These are phyloP conservation scores for Zeugodacus cucurbitae DNA, from an alignment of 1,140 invertebrate genomes.

Conservation along the genomic window DNA sequence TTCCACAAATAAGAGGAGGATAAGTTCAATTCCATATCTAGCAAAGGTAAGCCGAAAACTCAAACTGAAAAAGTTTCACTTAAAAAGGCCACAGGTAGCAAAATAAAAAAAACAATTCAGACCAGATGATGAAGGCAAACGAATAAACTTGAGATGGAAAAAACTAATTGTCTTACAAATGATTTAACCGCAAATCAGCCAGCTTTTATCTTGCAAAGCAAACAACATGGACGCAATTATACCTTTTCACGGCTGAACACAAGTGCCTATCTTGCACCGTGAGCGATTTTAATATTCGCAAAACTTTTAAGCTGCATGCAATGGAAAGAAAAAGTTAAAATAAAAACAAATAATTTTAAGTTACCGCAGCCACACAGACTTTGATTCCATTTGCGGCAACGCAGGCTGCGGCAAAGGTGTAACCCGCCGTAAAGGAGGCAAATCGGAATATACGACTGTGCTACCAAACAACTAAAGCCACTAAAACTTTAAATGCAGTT, in stretches of 20 bases:
- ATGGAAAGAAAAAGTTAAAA: neutral
- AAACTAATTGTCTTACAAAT: neutral
- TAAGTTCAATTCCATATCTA: no score
- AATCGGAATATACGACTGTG: neutral
- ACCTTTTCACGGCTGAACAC: neutral
- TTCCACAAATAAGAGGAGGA: no score
- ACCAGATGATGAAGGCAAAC: neutral
- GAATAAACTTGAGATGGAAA: neutral
- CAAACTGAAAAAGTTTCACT: no score
- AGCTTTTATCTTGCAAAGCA: neutral
- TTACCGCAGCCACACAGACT: neutral
- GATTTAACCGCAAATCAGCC: neutral
- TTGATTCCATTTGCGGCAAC: neutral
- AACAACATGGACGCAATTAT: neutral
- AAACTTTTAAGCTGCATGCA: neutral
- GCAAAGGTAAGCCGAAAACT: no score
- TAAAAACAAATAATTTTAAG: neutral
- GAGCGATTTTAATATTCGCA: neutral
- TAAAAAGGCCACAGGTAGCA: no score
- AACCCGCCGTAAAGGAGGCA: neutral
- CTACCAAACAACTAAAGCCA: neutral
- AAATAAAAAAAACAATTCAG: no score
- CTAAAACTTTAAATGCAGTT: conserved; percentile 33
- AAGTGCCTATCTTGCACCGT: neutral
- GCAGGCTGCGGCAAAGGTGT: neutral